Percentiles rank a stretch among this genome's conserved stretches.
Evolutionary conservation across 1,140 invertebrate species (phyloP).

Genomic region (Ceratina calcarata): DNA sequence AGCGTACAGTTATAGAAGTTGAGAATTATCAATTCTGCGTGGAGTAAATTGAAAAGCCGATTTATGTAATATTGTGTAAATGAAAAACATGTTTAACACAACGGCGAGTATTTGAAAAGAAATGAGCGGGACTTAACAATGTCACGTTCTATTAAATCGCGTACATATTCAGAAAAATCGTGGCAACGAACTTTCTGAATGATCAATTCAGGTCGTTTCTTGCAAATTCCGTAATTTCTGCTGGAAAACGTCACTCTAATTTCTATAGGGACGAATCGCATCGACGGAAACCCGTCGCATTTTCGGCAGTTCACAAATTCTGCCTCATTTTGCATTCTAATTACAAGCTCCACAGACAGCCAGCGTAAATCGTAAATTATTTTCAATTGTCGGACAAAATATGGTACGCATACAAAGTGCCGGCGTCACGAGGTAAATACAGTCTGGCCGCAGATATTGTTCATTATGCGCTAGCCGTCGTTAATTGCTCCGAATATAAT

Average conservation of each 20-base stretch:
- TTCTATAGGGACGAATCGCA: slow-evolving; percentile 18
- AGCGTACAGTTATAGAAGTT: no score
- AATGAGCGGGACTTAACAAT: no score
- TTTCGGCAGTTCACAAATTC: slow-evolving; percentile 38
- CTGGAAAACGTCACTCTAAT: slow-evolving; percentile 16
- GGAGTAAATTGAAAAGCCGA: no score
- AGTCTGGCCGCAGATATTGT: slow-evolving; percentile 62
- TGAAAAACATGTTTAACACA: no score
- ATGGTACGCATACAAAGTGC: slow-evolving; percentile 43
- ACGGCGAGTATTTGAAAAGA: no score
- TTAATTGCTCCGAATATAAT: slow-evolving; percentile 66
- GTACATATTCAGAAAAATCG: no score
- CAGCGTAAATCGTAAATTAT: slow-evolving; percentile 60
- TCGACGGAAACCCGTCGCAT: background rate
- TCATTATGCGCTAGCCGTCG: slow-evolving; percentile 64
- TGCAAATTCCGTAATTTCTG: slow-evolving; percentile 21
- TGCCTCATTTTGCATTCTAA: slow-evolving; percentile 60
- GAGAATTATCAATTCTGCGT: no score
- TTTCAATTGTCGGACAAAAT: slow-evolving; percentile 60
- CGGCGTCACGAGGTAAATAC: slow-evolving; percentile 40
- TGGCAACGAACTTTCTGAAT: background rate
- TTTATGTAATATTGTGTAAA: no score
- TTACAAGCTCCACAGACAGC: slow-evolving; percentile 42
- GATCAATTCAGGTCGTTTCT: background rate
- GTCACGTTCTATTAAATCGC: no score